Evolutionary conservation across 2,888 invertebrate genomes (phyloP).

Genomic region (Pimpla rufipes): DNA sequence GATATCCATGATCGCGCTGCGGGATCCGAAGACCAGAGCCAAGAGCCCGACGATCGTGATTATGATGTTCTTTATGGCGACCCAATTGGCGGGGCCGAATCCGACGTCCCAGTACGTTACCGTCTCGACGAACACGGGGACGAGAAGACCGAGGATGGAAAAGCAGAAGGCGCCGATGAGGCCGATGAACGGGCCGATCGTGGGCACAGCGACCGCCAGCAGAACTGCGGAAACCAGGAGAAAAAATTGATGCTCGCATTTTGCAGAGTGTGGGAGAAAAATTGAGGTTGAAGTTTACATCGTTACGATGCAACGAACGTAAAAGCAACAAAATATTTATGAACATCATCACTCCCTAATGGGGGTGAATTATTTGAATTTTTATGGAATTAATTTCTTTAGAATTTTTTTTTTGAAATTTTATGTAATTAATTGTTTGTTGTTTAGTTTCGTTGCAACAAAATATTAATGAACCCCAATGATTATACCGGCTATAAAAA

Average conservation of each 20-base stretch:
- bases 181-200: slow-evolving; percentile 95
- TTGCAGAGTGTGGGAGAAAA: no score
- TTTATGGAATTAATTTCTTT: no score
- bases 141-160: slow-evolving; percentile 95
- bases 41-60: slow-evolving; percentile 92
- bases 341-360: no score
- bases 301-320: no score
- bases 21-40: slow-evolving; percentile 94
- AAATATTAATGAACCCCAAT: no score
- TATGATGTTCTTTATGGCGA: slow-evolving; percentile 92
- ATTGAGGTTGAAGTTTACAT: no score
- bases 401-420: no score
- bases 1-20: slow-evolving; percentile 89
- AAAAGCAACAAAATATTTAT: no score
- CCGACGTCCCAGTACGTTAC: slow-evolving; percentile 95
- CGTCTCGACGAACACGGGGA: slow-evolving; percentile 94
- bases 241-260: slow-evolving; percentile 66
- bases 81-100: slow-evolving; percentile 90
- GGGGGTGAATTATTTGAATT: no score
- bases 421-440: no score
- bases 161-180: slow-evolving; percentile 97
- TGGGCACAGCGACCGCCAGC: slow-evolving; percentile 94
- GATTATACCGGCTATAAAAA: no score
- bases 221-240: slow-evolving; percentile 87
- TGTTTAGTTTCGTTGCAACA: no score